Evolutionary conservation across 2,888 invertebrate species (phyloP).

Genomic region (Myopa tessellatipennis): DNA sequence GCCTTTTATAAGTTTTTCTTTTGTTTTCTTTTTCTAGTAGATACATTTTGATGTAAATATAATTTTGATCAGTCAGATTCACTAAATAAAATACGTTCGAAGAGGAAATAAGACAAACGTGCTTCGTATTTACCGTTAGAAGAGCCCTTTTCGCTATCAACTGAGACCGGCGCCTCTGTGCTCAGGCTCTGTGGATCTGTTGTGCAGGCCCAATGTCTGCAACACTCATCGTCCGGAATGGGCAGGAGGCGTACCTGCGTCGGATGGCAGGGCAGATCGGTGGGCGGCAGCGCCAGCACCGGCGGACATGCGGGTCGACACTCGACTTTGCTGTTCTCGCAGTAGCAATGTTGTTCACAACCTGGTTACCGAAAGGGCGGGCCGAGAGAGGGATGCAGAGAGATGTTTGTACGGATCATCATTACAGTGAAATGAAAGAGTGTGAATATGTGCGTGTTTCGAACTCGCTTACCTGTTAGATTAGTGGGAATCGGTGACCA

Average conservation of each 20-base stretch:
- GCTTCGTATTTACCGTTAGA: slow-evolving; percentile 57
- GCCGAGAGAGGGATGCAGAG: neutral
- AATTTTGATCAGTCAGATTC: too few relatives aligned
- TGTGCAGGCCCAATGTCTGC: slow-evolving; percentile 80
- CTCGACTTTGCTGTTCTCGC: slow-evolving; percentile 87
- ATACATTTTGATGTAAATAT: too few relatives aligned
- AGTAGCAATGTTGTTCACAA: slow-evolving; percentile 87
- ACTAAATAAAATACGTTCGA: neutral
- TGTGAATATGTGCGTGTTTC: neutral
- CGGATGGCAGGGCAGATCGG: slow-evolving; percentile 78
- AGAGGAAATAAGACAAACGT: neutral
- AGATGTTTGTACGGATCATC: too few relatives aligned
- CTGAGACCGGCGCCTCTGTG: slow-evolving; percentile 35
- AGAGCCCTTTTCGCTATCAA: neutral
- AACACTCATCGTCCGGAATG: slow-evolving; percentile 84
- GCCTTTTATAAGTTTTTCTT: neutral
- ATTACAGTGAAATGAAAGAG: neutral
- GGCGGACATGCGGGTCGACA: slow-evolving; percentile 86
- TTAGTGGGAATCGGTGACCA: slow-evolving; percentile 85
- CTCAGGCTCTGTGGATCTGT: slow-evolving; percentile 66
- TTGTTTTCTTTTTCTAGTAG: too few relatives aligned
- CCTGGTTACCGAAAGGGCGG: slow-evolving; percentile 66
- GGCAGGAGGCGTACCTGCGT: slow-evolving; percentile 74
- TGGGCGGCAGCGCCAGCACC: slow-evolving; percentile 80
- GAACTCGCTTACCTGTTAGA: slow-evolving; percentile 70